phyloP scores from a whole-genome alignment of 2,797 vertebrate genomes.

The Acanthornis magna region DNA sequence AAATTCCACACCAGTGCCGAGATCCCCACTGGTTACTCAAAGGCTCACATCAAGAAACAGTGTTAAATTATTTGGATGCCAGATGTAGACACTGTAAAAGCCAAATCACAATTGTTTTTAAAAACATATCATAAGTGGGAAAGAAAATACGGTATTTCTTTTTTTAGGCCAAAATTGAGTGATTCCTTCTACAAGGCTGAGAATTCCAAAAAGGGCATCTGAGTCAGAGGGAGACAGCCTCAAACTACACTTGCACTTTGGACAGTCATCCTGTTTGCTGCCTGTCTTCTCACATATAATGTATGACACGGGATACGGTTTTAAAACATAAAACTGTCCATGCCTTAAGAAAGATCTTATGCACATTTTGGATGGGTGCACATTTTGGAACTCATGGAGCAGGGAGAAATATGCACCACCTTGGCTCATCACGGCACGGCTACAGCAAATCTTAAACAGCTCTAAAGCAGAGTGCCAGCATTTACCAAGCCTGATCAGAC shows the following conservation, averaged over 20 bases:
- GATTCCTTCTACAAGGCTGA: neutral
- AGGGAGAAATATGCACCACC: neutral
- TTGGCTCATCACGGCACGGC: neutral
- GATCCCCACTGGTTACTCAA: neutral
- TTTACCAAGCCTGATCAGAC: neutral
- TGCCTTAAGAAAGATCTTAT: neutral
- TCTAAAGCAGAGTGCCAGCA: neutral
- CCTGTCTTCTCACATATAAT: neutral
- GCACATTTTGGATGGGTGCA: neutral
- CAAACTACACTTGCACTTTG: neutral
- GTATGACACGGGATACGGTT: fast-evolving
- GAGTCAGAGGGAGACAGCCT: neutral
- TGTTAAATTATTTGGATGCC: neutral
- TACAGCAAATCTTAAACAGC: neutral
- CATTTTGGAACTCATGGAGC: neutral
- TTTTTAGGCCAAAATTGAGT: neutral
- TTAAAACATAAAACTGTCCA: neutral
- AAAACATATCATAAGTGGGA: neutral
- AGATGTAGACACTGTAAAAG: neutral
- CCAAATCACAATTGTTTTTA: neutral
- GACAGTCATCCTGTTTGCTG: neutral
- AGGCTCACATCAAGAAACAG: neutral
- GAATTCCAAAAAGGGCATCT: neutral
- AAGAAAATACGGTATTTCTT: neutral
- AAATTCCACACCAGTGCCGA: neutral